phyloP scores from a whole-genome alignment of 2,797 vertebrate genomes.

The Myotis findleyi region DNA sequence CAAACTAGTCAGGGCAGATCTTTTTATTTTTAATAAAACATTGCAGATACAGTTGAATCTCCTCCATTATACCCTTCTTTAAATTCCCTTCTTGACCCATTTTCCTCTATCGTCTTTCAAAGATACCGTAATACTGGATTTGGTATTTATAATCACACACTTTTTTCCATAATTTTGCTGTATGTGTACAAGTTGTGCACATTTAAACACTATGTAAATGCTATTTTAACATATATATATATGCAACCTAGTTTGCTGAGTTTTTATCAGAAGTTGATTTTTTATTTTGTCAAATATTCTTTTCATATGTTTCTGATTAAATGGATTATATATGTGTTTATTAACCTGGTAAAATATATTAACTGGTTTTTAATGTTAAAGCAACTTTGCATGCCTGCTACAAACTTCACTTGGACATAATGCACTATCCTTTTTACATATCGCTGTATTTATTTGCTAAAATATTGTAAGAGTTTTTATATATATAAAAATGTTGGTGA shows the following conservation, averaged over 20 bases:
- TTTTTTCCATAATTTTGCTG: not conserved
- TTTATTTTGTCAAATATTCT: not conserved
- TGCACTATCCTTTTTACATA: not conserved
- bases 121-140: not conserved
- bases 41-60: not conserved
- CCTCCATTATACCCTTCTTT: not conserved
- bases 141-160: not conserved
- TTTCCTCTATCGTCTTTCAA: not conserved
- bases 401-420: not conserved
- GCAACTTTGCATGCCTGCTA: not conserved
- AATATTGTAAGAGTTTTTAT: slow-evolving; percentile 14
- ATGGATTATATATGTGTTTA: not conserved
- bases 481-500: not conserved
- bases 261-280: not conserved
- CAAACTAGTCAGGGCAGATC: not conserved
- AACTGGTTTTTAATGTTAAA: not conserved
- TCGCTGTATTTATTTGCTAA: not conserved
- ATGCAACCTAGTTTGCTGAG: not conserved
- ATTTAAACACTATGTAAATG: not conserved
- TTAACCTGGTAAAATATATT: not conserved
- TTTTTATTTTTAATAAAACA: not conserved
- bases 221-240: not conserved
- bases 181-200: not conserved
- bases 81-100: not conserved
- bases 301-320: not conserved